phyloP scores from a whole-genome alignment of 2,797 vertebrate species.

The Chaenodraco wilsoni region DNA sequence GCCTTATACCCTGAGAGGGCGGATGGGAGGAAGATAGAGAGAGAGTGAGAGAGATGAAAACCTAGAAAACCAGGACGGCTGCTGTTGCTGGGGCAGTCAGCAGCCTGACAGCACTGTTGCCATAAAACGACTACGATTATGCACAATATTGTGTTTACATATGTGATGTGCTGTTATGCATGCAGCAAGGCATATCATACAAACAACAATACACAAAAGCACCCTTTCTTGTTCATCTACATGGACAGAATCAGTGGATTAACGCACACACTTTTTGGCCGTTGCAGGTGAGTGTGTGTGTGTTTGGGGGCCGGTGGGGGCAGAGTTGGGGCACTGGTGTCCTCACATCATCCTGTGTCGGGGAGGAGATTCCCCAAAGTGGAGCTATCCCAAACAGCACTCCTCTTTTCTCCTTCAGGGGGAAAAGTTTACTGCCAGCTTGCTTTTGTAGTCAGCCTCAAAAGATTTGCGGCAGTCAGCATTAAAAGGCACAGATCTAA shows the following conservation, averaged over 20 bases:
- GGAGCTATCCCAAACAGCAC: slow-evolving; percentile 77
- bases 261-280: not conserved
- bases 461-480: slow-evolving; percentile 84
- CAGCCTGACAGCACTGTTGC: slow-evolving; percentile 39
- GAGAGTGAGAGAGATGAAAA: slow-evolving; percentile 23
- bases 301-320: slow-evolving; percentile 26
- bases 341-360: slow-evolving; percentile 67
- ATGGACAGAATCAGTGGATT: not conserved
- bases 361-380: slow-evolving; percentile 78
- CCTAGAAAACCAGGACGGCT: slow-evolving; percentile 37
- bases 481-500: slow-evolving; percentile 84
- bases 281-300: slow-evolving; percentile 25
- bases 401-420: slow-evolving; percentile 79
- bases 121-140: slow-evolving; percentile 46
- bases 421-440: slow-evolving; percentile 83
- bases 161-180: slow-evolving; percentile 12
- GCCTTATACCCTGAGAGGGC: slow-evolving; percentile 55
- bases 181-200: slow-evolving; percentile 28
- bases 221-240: slow-evolving; percentile 19
- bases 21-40: slow-evolving; percentile 49
- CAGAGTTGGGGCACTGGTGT: slow-evolving; percentile 47
- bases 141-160: slow-evolving; percentile 47
- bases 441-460: slow-evolving; percentile 85
- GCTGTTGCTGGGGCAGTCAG: slow-evolving; percentile 27
- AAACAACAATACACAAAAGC: slow-evolving; percentile 34